Base-by-base conservation (phyloP, 2,888 invertebrate genomes). In the Urechis unicinctus region DNA sequence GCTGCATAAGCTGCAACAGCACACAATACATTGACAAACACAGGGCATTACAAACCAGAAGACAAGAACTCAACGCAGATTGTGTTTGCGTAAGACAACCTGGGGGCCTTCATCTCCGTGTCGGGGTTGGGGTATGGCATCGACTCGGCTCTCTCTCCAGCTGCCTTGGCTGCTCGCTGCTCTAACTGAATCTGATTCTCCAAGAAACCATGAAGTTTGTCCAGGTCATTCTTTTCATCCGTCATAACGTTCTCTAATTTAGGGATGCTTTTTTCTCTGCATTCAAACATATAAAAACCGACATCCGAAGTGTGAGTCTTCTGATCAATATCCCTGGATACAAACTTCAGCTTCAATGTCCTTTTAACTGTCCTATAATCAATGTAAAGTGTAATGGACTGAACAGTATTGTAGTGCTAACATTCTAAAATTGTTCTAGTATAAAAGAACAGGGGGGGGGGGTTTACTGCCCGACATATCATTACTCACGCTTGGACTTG, bases 181-280 rank as follows among this genome's bases (percentile, higher is more conserved):
- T 78, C 78, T 67, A 74, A 75, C 28, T 41, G 24, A 5, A 69
- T 65, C 61, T 78, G 75, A 25, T 71, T 66, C 36, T 75, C 74
- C 44, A 79, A 72, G 52, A 78, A 67, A 57, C 85, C 85, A 64
- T 86, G 85, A 48, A 94, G 78, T 45, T 86, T 84, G 25, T 85
- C 81, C 81, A 85, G 84, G 73, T 77, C 86, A 66, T 78, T 60
- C 42, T 66, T 77, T 57, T 83, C 81, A 53, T 83, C 83, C 30
- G 80, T 79, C 66, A 88, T 81, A 24, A 92, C 86, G 1, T 87
- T 85, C 49, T 94, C 93, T 58, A 95, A 79, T 1, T 86, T 85
- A 1, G 94, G 94, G 76, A 95, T 93, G 5, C 93, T 92, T 55
- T 88, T 85, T 73, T 95, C 94, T 9, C 91, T 91, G 76, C 6